phyloP scores from a whole-genome alignment of 1,140 invertebrate species.

The Pseudomyrmex pallidus region DNA sequence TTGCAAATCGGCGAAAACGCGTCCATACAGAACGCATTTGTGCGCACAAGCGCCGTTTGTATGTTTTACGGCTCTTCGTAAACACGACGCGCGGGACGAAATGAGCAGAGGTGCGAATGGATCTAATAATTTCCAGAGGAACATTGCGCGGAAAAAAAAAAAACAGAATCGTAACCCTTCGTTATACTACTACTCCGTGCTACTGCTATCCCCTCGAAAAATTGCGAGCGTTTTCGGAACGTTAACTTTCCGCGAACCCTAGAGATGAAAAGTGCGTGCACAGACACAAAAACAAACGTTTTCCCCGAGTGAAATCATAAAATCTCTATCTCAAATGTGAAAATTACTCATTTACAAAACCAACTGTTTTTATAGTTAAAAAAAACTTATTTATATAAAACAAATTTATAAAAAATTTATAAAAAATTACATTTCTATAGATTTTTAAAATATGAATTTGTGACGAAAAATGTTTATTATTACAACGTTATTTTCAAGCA shows the following conservation, averaged over 20 bases:
- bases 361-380: too few species aligned
- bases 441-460: too few species aligned
- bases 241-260: background rate
- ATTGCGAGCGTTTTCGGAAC: background rate
- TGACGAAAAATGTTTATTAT: background rate
- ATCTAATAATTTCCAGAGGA: slow-evolving; percentile 39
- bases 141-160: slow-evolving; percentile 7
- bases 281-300: background rate
- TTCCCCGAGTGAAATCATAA: slow-evolving; percentile 21
- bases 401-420: too few species aligned
- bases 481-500: background rate
- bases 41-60: slow-evolving; percentile 26
- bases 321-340: background rate
- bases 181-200: background rate
- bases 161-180: slow-evolving; percentile 49
- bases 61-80: slow-evolving; percentile 17
- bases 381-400: too few species aligned
- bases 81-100: background rate
- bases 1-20: slow-evolving; percentile 33
- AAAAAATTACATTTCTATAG: too few species aligned
- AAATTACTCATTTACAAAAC: too few species aligned
- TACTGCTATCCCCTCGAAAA: background rate
- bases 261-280: slow-evolving; percentile 6
- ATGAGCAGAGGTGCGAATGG: slow-evolving; percentile 27
- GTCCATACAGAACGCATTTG: slow-evolving; percentile 35